Evolutionary conservation across 2,888 invertebrate species (phyloP).

Genomic region (Drosophila kambysellisi): DNA sequence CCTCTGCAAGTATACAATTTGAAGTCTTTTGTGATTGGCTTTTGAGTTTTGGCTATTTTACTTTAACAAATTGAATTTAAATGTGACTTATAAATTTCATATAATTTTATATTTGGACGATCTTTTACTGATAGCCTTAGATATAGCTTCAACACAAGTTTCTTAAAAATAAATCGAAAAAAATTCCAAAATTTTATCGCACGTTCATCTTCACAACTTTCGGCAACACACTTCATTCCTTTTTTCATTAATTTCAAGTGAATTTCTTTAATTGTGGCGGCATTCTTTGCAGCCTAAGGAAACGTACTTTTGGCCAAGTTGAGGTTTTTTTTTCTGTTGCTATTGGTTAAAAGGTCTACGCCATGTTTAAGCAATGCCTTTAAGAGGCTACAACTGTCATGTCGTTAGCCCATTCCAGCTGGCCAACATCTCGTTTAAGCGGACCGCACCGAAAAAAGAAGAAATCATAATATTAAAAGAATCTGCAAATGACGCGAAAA

Average conservation of each 20-base stretch:
- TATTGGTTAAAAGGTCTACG: constrained; percentile 44
- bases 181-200: not conserved
- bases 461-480: constrained; percentile 78
- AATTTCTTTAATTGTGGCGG: constrained; percentile 47
- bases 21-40: constrained; percentile 28
- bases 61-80: not conserved
- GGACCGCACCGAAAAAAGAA: constrained; percentile 34
- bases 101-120: not conserved
- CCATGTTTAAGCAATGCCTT: constrained; percentile 61
- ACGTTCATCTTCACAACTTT: constrained; percentile 7
- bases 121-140: not conserved
- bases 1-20: not conserved
- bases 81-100: not conserved
- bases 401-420: constrained; percentile 55
- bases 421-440: constrained; percentile 68
- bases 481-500: constrained; percentile 82
- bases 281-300: constrained; percentile 30
- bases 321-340: constrained; percentile 11
- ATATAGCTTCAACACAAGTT: not conserved
- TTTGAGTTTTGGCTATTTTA: not conserved
- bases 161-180: not conserved
- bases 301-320: constrained; percentile 28
- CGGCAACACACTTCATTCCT: not conserved
- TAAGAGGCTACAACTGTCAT: constrained; percentile 60
- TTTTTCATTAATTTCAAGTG: constrained; percentile 1